A percentile compares a stretch with the other conserved stretches of the same genome.
Conservation (phyloP, 2,797 vertebrate genomes). For the Mormyrus proboscirostris region DNA sequence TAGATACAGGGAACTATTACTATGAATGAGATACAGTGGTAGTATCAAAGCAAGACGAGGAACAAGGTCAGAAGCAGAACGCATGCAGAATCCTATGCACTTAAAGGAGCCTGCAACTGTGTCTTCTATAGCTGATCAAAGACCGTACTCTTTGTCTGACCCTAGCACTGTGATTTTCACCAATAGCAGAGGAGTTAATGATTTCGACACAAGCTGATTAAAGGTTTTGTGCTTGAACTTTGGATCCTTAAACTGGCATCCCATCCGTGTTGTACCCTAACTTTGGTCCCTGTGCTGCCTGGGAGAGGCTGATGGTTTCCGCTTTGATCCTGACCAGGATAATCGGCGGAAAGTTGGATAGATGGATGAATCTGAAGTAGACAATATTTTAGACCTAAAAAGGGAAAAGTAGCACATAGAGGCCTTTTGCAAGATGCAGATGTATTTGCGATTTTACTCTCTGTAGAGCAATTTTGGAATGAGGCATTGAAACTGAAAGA, state of each 20-base stretch:
- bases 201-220: neutral
- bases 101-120: neutral
- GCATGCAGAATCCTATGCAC: neutral
- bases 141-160: neutral
- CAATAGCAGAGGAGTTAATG: neutral
- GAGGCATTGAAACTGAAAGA: neutral
- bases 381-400: neutral
- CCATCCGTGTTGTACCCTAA: neutral
- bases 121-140: neutral
- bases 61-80: neutral
- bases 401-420: neutral
- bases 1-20: neutral
- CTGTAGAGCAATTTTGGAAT: neutral
- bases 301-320: neutral
- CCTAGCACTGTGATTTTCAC: neutral
- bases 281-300: neutral
- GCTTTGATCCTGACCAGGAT: neutral
- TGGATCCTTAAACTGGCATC: neutral
- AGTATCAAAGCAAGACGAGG: neutral
- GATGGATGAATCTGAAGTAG: neutral
- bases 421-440: neutral
- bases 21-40: neutral
- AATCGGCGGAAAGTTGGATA: neutral
- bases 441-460: neutral
- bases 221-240: neutral